These are phyloP conservation scores for Myotis davidii DNA, from an alignment of 2,113 vertebrate genomes.

Conservation along the genomic window DNA sequence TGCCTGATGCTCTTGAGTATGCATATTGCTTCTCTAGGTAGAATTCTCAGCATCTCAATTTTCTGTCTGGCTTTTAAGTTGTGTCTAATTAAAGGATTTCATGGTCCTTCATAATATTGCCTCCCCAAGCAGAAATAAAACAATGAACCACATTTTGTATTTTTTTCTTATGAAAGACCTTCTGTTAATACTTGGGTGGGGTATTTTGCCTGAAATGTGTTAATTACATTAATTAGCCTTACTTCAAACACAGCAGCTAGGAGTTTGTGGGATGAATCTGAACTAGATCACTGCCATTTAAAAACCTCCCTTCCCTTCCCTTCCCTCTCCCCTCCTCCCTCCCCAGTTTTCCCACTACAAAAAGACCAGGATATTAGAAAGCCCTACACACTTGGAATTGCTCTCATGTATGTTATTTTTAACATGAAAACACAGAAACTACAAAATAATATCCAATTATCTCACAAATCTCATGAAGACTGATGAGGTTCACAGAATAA, in stretches of 20 bases:
- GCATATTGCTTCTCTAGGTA: conserved; percentile 82
- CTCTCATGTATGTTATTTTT: neutral
- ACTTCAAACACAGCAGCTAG: conserved; percentile 62
- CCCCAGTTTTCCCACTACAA: neutral
- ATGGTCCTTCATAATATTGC: conserved; percentile 80
- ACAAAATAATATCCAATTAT: conserved; percentile 45
- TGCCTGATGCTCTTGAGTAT: conserved; percentile 77
- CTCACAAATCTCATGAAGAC: conserved; percentile 53
- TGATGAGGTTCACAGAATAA: neutral
- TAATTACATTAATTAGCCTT: conserved; percentile 72
- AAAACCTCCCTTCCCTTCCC: neutral
- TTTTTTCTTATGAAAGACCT: conserved; percentile 56
- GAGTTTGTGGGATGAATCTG: conserved; percentile 51
- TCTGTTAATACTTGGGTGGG: conserved; percentile 70
- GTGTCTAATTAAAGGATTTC: conserved; percentile 84
- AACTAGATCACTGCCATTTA: conserved; percentile 13
- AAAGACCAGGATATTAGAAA: neutral
- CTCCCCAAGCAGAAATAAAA: conserved; percentile 69
- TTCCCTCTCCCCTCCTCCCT: neutral
- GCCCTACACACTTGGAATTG: neutral
- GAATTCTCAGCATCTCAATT: conserved; percentile 82
- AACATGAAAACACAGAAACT: neutral
- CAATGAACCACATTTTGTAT: conserved; percentile 41
- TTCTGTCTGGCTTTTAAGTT: conserved; percentile 83
- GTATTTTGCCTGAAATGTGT: conserved; percentile 59